Conservation (phyloP, 2,888 invertebrate genomes). For the Caenorhabditis imperialis region DNA sequence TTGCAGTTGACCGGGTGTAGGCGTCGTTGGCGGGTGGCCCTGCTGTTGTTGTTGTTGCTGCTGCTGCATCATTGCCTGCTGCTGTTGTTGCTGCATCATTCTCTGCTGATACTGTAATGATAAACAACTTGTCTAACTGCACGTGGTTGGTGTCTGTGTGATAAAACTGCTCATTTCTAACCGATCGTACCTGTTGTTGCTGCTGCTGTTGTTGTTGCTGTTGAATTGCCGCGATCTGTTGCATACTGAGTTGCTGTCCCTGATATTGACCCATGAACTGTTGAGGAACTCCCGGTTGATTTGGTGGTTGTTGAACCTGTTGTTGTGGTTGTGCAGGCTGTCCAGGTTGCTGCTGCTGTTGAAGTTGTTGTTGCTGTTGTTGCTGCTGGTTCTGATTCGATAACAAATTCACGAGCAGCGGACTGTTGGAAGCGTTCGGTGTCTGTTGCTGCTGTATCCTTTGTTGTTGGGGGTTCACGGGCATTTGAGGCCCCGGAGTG, state of each 20-base stretch:
- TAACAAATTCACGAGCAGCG: constrained; percentile 61
- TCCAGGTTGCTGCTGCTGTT: constrained; percentile 33
- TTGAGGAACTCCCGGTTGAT: too few relatives aligned
- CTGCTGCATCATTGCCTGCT: constrained; percentile 42
- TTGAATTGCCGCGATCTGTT: constrained; percentile 21
- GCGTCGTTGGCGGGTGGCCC: constrained; percentile 41
- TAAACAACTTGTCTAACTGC: neutral
- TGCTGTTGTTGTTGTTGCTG: constrained; percentile 24
- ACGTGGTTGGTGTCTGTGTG: neutral
- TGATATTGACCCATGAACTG: too few relatives aligned
- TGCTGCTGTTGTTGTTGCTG: constrained; percentile 40
- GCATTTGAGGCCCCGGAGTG: constrained; percentile 26
- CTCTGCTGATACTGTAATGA: constrained; percentile 25
- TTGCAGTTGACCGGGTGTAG: constrained; percentile 15
- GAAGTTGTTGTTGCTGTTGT: constrained; percentile 13
- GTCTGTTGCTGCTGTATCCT: constrained; percentile 26
- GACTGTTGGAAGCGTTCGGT: constrained; percentile 53
- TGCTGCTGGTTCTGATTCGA: constrained; percentile 39
- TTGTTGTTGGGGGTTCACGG: constrained; percentile 29
- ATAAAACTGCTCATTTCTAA: too few relatives aligned
- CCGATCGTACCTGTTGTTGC: neutral
- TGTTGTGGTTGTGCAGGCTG: constrained; percentile 46
- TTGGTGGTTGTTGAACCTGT: constrained; percentile 19
- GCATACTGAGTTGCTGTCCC: constrained; percentile 19
- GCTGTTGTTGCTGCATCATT: constrained; percentile 45